phyloP scores from a whole-genome alignment of 2,113 vertebrate genomes.

The Cyanoliseus patagonus region DNA sequence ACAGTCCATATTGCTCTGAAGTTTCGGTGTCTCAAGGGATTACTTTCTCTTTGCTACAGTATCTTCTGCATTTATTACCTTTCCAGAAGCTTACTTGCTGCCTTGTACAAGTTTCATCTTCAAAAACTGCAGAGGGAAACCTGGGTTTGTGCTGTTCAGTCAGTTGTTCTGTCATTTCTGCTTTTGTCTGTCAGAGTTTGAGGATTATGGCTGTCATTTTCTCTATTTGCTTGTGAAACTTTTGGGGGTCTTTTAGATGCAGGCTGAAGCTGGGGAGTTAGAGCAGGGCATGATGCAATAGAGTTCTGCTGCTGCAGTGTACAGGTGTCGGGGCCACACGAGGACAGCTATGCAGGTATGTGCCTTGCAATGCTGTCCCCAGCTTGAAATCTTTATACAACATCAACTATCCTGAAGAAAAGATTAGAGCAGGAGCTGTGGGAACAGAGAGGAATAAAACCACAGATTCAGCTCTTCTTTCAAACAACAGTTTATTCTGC shows the following conservation, averaged over 20 bases:
- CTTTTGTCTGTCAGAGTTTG: background rate
- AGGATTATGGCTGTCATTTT: background rate
- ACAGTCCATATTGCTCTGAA: background rate
- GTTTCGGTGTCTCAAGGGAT: background rate
- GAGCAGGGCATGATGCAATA: background rate
- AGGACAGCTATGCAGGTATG: background rate
- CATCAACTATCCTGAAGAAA: background rate
- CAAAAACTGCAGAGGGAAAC: background rate
- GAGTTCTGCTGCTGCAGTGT: background rate
- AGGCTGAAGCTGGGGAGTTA: background rate
- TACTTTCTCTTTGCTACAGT: background rate
- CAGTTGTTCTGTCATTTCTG: background rate
- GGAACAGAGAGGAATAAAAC: background rate
- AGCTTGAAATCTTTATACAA: background rate
- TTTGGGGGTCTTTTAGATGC: background rate
- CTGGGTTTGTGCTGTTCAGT: background rate
- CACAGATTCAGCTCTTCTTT: background rate
- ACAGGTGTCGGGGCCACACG: background rate
- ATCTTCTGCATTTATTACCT: background rate
- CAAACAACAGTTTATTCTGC: background rate
- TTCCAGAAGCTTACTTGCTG: background rate
- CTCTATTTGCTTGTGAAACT: background rate
- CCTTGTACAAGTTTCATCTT: background rate
- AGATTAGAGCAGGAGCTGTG: background rate
- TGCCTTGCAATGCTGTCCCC: accelerated